Evolutionary conservation across 2,113 vertebrate species (phyloP), one percentile per base, ranked within the genome.

Genomic region (Mormyrus lacerda): DNA sequence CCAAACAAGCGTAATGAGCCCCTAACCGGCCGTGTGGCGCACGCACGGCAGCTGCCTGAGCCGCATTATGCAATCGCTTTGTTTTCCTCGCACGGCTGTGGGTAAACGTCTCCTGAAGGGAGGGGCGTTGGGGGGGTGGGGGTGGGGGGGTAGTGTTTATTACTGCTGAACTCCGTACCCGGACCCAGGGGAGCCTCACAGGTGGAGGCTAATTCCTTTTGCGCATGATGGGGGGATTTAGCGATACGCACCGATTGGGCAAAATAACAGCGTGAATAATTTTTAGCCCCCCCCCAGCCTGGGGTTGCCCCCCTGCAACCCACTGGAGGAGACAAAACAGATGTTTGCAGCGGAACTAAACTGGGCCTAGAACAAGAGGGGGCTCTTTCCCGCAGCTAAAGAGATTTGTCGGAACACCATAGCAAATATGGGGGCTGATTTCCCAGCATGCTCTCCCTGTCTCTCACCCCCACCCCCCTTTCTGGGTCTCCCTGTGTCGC

Each of bases 331-430:
- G 47, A 82, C 69, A 50, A 83, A 89, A 89, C 88, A 82, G 88
- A 89, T 82, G 69, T 88, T 88, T 6, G n/a, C 87, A 51, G 87
- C 31, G 45, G 87, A 88, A 76, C 87, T 76, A 73, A 88, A 73
- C 44, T 35, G 19, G 19, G 73, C 69, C 69, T 48, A 82, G 31
- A 89, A 89, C 88, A 44, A 76, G 47, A 10, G 10, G 69, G 69
- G 65, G 27, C 48, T 53, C 21, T 82, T 61, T 17, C 11, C 45
- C 11, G n/a, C 65, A 21, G 45, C 61, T 88, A 69, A 76, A 88
- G 45, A 45, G 61, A 69, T 88, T 76, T 76, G 88, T 35, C n/a
- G 17, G 48, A 48, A 89, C 88, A 47, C 47, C 69, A 51, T 27
- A 19, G 48, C 88, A 21, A 24, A 47, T 51, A 69, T 9, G 45